phyloP scores from a whole-genome alignment of 2,888 invertebrate species.

The Philereme transversata region DNA sequence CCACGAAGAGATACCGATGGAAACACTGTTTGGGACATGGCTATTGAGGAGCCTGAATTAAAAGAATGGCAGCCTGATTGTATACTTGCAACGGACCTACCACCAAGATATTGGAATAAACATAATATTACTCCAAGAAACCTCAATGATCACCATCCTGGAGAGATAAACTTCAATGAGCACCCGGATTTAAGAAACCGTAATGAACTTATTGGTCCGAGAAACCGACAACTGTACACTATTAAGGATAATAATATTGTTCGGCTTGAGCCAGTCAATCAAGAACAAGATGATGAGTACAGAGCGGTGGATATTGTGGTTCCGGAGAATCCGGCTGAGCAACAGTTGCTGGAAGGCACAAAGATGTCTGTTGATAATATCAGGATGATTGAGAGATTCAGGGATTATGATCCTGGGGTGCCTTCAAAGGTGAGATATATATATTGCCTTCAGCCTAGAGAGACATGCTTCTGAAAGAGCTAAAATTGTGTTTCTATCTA shows the following conservation, averaged over 20 bases:
- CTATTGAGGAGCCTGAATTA: constrained; percentile 51
- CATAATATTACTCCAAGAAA: constrained; percentile 6
- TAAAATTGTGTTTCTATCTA: too few relatives aligned
- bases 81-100: constrained; percentile 8
- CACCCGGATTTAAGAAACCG: constrained; percentile 12
- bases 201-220: constrained; percentile 52
- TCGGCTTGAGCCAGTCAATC: constrained; percentile 58
- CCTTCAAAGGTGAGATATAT: constrained; percentile 72
- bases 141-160: constrained; percentile 20
- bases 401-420: constrained; percentile 78
- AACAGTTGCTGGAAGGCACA: constrained; percentile 70
- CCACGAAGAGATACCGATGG: constrained; percentile 38
- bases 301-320: constrained; percentile 65
- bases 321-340: constrained; percentile 65
- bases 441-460: too few relatives aligned
- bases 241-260: constrained; percentile 79
- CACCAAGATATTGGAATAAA: constrained; percentile 2
- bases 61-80: constrained; percentile 2
- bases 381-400: constrained; percentile 78
- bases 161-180: constrained; percentile 29
- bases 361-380: constrained; percentile 81
- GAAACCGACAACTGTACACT: constrained; percentile 74
- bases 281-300: constrained; percentile 47
- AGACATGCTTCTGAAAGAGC: too few relatives aligned
- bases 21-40: constrained; percentile 72